Conservation (phyloP, 2,888 invertebrate species). For the Tiliacea citrago region DNA sequence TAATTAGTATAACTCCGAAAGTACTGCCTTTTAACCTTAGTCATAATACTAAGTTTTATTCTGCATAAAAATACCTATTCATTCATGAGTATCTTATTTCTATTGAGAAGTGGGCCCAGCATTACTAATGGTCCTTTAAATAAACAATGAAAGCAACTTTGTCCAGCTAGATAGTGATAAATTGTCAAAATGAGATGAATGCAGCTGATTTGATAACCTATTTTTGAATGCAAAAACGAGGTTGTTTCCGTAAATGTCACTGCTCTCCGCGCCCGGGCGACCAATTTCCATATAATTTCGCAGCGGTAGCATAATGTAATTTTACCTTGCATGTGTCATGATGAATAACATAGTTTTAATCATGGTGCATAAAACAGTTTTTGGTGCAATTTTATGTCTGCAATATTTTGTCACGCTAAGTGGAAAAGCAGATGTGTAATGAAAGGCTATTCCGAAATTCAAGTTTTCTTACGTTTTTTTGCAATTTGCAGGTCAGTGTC, state of each 20-base stretch:
- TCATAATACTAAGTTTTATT: too few species aligned
- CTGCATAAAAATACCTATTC: too few species aligned
- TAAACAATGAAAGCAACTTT: neutral
- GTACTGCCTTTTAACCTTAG: too few species aligned
- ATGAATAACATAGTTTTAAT: constrained; percentile 47
- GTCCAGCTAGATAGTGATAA: neutral
- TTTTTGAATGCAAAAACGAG: constrained; percentile 34
- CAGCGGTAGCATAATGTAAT: constrained; percentile 36
- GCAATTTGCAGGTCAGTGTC: too few species aligned
- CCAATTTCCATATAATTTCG: constrained; percentile 37
- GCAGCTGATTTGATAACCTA: neutral
- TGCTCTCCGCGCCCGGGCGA: neutral
- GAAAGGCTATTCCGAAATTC: neutral
- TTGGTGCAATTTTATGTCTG: neutral
- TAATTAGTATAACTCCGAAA: too few species aligned
- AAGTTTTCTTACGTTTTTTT: too few species aligned
- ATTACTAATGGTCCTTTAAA: too few species aligned
- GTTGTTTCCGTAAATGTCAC: constrained; percentile 25
- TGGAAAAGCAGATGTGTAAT: neutral
- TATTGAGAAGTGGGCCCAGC: too few species aligned
- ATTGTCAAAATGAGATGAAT: neutral
- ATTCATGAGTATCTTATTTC: too few species aligned
- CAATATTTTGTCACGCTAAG: neutral
- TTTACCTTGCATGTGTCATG: constrained; percentile 37
- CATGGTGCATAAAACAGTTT: constrained; percentile 14